phyloP scores from a whole-genome alignment of 2,113 vertebrate genomes.

The Morone saxatilis region DNA sequence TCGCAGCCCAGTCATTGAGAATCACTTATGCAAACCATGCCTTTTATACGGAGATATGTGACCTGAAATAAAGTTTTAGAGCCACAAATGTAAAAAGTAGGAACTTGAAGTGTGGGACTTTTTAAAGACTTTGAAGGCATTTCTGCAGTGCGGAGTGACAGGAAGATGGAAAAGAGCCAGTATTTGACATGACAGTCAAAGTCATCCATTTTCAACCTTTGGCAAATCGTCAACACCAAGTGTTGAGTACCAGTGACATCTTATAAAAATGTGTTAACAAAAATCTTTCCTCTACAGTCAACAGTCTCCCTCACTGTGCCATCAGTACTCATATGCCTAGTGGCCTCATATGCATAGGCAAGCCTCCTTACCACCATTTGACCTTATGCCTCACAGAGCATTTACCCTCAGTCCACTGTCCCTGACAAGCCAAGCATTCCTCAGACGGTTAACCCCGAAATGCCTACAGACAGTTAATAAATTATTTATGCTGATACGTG shows the following conservation, averaged over 20 bases:
- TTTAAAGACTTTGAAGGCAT: constrained; percentile 2
- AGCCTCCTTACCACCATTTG: constrained; percentile 48
- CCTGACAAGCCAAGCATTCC: constrained; percentile 46
- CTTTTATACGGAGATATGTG: not conserved
- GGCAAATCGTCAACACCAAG: constrained; percentile 44
- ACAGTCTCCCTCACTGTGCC: constrained; percentile 24
- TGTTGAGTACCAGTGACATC: constrained; percentile 35
- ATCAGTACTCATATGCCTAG: constrained; percentile 6
- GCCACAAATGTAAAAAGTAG: not conserved
- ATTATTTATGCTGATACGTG: constrained; percentile 57
- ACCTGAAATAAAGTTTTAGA: constrained; percentile 4
- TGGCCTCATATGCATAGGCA: constrained; percentile 14
- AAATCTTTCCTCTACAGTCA: constrained; percentile 26
- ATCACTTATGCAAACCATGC: not conserved
- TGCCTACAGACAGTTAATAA: constrained; percentile 41
- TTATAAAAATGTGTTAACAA: constrained; percentile 46
- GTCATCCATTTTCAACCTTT: constrained; percentile 51
- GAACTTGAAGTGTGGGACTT: not conserved
- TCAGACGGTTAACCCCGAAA: constrained; percentile 37
- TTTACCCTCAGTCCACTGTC: constrained; percentile 40
- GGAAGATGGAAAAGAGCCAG: constrained; percentile 8
- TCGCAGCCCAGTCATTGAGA: not conserved
- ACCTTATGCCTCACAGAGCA: constrained; percentile 62
- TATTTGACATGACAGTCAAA: constrained; percentile 54
- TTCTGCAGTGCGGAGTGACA: constrained; percentile 21